Evolutionary conservation across 2,888 invertebrate species (phyloP).

Genomic region (Machimus rusticus): DNA sequence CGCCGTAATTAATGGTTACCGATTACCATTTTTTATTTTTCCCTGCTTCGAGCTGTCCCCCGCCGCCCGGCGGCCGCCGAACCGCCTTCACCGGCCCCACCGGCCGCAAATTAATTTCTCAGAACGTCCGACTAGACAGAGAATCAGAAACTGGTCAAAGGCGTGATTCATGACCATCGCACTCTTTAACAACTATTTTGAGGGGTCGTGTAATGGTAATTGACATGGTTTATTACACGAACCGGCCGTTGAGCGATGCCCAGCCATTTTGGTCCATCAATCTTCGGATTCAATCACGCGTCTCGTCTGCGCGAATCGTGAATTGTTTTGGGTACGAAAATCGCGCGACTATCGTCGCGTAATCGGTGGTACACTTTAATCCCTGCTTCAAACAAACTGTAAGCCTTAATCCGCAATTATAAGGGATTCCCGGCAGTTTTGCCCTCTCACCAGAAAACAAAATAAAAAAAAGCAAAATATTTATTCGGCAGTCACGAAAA

Average conservation of each 20-base stretch:
- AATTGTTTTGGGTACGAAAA: neutral
- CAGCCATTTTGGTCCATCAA: constrained; percentile 6
- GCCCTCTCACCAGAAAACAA: neutral
- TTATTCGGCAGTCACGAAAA: neutral
- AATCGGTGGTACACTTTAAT: neutral
- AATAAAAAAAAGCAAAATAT: neutral
- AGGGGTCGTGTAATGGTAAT: constrained; percentile 29
- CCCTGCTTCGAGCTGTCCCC: neutral
- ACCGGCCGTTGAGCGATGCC: neutral
- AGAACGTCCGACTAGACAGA: constrained; percentile 28
- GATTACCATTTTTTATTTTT: constrained; percentile 42
- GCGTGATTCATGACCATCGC: constrained; percentile 37
- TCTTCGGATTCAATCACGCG: constrained; percentile 22
- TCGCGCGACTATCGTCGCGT: neutral
- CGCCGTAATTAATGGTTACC: constrained; percentile 41
- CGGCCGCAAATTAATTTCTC: constrained; percentile 27
- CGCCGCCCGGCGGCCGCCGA: neutral
- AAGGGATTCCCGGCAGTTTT: neutral
- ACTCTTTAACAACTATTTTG: constrained; percentile 35
- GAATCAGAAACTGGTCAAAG: constrained; percentile 30
- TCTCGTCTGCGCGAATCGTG: constrained; percentile 6
- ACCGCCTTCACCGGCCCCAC: neutral
- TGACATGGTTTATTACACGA: constrained; percentile 34
- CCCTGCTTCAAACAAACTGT: neutral
- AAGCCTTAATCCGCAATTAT: neutral